Percentiles rank a stretch among this genome's conserved stretches.
Evolutionary conservation across 2,797 vertebrate species (phyloP).

Genomic region (Sebastes taczanowskii): DNA sequence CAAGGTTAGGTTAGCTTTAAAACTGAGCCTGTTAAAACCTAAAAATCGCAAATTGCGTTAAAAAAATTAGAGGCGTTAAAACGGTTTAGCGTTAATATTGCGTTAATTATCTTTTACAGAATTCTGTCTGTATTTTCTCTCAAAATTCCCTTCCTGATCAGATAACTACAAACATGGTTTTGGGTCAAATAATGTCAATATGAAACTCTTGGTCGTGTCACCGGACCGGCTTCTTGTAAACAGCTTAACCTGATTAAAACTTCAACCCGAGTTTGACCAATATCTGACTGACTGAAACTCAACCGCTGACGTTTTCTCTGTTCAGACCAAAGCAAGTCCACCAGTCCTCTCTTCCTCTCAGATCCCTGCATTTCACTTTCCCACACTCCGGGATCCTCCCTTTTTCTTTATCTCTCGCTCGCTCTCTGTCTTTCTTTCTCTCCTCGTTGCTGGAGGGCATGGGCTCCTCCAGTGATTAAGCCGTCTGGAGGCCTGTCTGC

Average conservation of each 20-base stretch:
- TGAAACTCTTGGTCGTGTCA: not conserved
- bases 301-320: constrained; percentile 6
- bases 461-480: constrained; percentile 72
- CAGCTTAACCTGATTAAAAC: constrained; percentile 51
- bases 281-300: constrained; percentile 13
- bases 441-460: constrained; percentile 67
- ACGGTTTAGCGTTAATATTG: too few species aligned
- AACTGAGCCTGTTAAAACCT: too few species aligned
- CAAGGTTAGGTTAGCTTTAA: too few species aligned
- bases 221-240: constrained; percentile 48
- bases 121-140: not conserved
- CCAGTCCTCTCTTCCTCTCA: constrained; percentile 5
- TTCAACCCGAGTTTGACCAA: constrained; percentile 43
- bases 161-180: not conserved
- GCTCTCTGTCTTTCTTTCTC: constrained; percentile 41
- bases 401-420: constrained; percentile 39
- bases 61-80: too few species aligned
- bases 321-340: constrained; percentile 26
- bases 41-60: not conserved
- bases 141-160: not conserved
- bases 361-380: constrained; percentile 59
- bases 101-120: too few species aligned
- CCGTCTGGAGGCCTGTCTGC: constrained; percentile 72
- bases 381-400: constrained; percentile 68
- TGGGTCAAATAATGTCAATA: not conserved